Conservation (phyloP, 2,797 vertebrate genomes). For the Channallabes apus region DNA sequence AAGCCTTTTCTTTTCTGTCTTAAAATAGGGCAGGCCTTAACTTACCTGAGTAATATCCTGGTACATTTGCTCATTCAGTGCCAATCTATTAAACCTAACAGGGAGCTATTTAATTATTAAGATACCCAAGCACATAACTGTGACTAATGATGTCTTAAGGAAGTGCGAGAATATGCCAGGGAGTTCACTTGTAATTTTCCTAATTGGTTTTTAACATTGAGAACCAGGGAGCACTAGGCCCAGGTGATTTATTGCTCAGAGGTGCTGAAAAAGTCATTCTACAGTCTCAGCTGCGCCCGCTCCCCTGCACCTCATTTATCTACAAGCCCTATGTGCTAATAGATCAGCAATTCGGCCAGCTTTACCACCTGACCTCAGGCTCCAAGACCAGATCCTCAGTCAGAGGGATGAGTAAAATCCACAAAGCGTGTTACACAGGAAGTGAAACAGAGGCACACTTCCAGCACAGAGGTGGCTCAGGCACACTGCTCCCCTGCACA, state of each 20-base stretch:
- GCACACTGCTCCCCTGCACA: slow-evolving; percentile 72
- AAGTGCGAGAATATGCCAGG: slow-evolving; percentile 85
- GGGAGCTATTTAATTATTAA: slow-evolving; percentile 70
- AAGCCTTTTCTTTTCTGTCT: slow-evolving; percentile 17
- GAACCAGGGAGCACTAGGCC: slow-evolving; percentile 72
- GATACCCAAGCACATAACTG: slow-evolving; percentile 74
- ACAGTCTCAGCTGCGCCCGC: slow-evolving; percentile 86
- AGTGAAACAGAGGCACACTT: slow-evolving; percentile 69
- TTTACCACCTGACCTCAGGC: slow-evolving; percentile 63
- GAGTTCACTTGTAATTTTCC: slow-evolving; percentile 95
- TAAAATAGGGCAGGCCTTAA: slow-evolving; percentile 25
- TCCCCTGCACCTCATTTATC: slow-evolving; percentile 92
- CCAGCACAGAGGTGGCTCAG: slow-evolving; percentile 64
- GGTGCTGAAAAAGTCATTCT: slow-evolving; percentile 74
- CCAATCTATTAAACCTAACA: slow-evolving; percentile 55
- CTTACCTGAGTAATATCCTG: slow-evolving; percentile 38
- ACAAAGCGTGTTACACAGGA: slow-evolving; percentile 70
- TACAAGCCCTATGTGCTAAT: slow-evolving; percentile 85
- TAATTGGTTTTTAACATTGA: slow-evolving; percentile 98
- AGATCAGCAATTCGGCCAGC: slow-evolving; percentile 72
- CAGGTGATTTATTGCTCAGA: slow-evolving; percentile 88
- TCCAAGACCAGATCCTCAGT: slow-evolving; percentile 68
- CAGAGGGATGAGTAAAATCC: slow-evolving; percentile 68
- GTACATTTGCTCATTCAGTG: slow-evolving; percentile 33
- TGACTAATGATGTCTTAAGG: slow-evolving; percentile 85